phyloP scores from a whole-genome alignment of 2,797 vertebrate genomes.

The Gymnothorax reevesii region DNA sequence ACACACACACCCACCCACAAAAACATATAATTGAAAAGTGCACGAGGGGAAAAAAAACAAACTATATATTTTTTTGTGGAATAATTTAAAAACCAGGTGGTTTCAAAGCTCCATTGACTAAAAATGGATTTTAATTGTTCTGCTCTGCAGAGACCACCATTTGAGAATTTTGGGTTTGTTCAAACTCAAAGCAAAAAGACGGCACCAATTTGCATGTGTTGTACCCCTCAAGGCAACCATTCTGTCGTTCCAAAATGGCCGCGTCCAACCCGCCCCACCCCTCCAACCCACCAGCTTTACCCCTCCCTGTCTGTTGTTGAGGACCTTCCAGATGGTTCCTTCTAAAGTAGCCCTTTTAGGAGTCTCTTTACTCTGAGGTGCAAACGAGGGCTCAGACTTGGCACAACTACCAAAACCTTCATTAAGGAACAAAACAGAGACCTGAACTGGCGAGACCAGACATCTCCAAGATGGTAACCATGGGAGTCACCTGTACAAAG shows the following conservation, averaged over 20 bases:
- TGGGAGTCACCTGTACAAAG: background rate
- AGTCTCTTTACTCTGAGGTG: conserved; percentile 10
- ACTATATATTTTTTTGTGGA: conserved; percentile 9
- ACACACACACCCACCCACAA: background rate
- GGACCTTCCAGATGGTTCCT: conserved; percentile 29
- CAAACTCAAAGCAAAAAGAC: background rate
- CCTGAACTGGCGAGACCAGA: background rate
- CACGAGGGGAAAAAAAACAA: background rate
- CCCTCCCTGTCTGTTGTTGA: background rate
- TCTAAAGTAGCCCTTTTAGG: conserved; percentile 19
- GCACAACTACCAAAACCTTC: background rate
- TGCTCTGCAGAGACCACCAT: background rate
- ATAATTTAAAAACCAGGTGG: conserved; percentile 23
- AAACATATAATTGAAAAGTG: background rate
- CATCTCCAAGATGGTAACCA: background rate
- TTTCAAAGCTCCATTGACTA: conserved; percentile 17
- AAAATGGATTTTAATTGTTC: conserved; percentile 22
- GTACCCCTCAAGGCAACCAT: background rate
- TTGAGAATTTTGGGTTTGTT: background rate
- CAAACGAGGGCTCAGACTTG: conserved; percentile 19
- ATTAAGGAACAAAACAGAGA: background rate
- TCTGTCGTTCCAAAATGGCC: background rate
- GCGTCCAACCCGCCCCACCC: background rate
- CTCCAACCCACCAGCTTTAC: background rate
- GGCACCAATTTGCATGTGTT: background rate